Evolutionary conservation across 2,888 invertebrate genomes (phyloP), one percentile per base, ranked within the genome.

Genomic region (Mythimna impura): DNA sequence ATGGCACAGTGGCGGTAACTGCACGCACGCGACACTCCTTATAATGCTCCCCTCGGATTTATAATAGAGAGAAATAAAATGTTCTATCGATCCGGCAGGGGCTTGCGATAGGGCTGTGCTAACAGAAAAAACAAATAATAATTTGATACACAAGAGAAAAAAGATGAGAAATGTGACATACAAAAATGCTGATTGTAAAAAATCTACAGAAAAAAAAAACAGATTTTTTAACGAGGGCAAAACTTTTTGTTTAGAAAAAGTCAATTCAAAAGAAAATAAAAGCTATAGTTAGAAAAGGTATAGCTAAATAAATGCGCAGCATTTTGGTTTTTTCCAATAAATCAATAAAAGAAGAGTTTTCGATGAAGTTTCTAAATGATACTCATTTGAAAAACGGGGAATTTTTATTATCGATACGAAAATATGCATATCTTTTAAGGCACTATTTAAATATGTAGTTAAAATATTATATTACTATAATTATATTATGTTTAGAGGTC

Each of bases 11-110:
- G 76, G 81, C 86, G 82, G 77, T 94, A 94, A 94, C 92, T 90
- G 91, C 89, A 80, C 87, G 91, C 95, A 95, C 95, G 95, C 94
- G 95, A 91, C 94, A 86, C 89, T 91, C 90, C 93, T 94, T 92
- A 89, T 91, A 91, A 90, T 86, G 66, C 60, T 91, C 93, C 94
- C 93, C 89, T 87, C 88, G 86, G 88, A 89, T 92, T 93, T 92
- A 91, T 92, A 92, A 92, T 92, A 90, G 88, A 82, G 87, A 89
- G 89, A 91, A 92, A 86, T 93, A 93, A 93, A 94, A 93, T 91
- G 91, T 88, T 89, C 81, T 93, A 94, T 94, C 92, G 94, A 93
- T 92, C 91, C 86, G 71, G 73, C 73, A 70, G 88, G 84, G 84
- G 73, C 75, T 72, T 64, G 25, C 17, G 9, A 7, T 62, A 86